Evolutionary conservation across 2,888 invertebrate genomes (phyloP), one percentile per base, ranked within the genome.

Genomic region (Carterocephalus palaemon): DNA sequence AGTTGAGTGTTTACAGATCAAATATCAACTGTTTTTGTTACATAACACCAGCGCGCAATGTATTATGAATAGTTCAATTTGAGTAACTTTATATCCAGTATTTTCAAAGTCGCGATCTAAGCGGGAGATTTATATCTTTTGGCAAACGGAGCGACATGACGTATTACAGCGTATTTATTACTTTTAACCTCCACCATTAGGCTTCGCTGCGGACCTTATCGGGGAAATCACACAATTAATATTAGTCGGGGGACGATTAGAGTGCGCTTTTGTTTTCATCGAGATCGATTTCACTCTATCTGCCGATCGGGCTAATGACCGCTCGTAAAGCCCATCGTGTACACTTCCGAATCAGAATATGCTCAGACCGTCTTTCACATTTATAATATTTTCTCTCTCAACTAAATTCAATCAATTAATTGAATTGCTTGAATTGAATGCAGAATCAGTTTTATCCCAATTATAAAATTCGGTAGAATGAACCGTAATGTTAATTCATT

Each of bases 211-310:
- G 10, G 23, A 23, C 6, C 32, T 41, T 41, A 41, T 41, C 40
- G 32, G 22, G 15, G 32, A 17, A 32, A 41, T 40, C 40, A 22
- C 40, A 54, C 60, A 53, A 58, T 60, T 59, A 58, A 58, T 56
- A 57, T 48, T 49, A 47, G 50, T 47, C 43, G 52, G 38, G 47
- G 52, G 53, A 56, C 58, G 56, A 64, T 66, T 62, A 62, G 54
- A 53, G 49, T 49, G 43, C 51, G 60, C 54, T 68, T 59, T 42
- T 59, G 68, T 55, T 57, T 52, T 39, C 42, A 37, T 47, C 42
- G 49, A 55, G 52, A 65, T 60, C 60, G 56, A 60, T 52, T 51
- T 47, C 54, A 43, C 31, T 54, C 28, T 42, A 42, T 42, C 42
- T 42, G 13, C 42, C 34, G 19, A 42, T 42, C 42, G 29, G 19